Evolutionary conservation across 2,888 invertebrate species (phyloP), one percentile per base, ranked within the genome.

Genomic region (Tetheella fluctuosa): DNA sequence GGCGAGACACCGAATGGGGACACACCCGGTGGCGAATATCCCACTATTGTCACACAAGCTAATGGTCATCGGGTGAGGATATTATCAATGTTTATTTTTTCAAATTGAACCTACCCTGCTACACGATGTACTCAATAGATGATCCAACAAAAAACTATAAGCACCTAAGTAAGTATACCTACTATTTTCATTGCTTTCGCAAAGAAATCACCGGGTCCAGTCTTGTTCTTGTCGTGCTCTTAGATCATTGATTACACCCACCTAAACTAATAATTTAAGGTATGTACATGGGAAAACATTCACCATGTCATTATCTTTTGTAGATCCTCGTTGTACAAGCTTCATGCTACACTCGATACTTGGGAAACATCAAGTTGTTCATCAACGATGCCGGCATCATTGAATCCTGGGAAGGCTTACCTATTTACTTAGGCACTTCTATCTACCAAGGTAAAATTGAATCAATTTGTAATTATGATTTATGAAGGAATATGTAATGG

Each of bases 311-410:
- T 25, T 59, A 20, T 57, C 37, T 28, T 17, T 64, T 62, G 17
- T 73, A 93, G 83, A 94, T 96, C 2, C 86, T 95, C 12, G 94
- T 96, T 55, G 96, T 96, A 17, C 96, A 96, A 85, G 96, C 96
- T 0, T 94, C 95, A 0, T 95, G 95, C 60, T 96, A 95, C 84
- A 95, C 96, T 0, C 95, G 95, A 77, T 98, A 97, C 81, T 88
- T 98, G 52, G 98, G 98, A 13, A 94, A 96, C 79, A 91, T 98
- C 57, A 95, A 95, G 28, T 93, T 97, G 0, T 94, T 86, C 70
- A 96, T 97, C 77, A 94, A 97, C 81, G 89, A 94, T 0, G 76
- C 91, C 0, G 97, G 97, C 6, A 94, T 95, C 64, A 88, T 97
- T 0, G 84, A 90, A 8, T 76, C 85, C 10, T 97, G 95, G 94